Percentiles rank a stretch among this genome's conserved stretches.
Evolutionary conservation across 2,888 invertebrate species (phyloP).

Genomic region (Hofmannophila pseudospretella): DNA sequence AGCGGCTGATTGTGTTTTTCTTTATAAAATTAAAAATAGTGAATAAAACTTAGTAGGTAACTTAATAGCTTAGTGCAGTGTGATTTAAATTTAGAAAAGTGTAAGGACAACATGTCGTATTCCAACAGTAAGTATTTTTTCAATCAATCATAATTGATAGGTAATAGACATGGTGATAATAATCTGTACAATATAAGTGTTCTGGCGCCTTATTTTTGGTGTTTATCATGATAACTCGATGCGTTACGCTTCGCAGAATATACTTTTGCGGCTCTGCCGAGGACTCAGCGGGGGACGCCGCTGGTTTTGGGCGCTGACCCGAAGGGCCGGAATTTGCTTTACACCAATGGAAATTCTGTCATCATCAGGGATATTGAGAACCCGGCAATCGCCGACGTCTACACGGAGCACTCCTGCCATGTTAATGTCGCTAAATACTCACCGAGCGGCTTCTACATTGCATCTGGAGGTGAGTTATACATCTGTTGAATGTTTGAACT

Average conservation of each 20-base stretch:
- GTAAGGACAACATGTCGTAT: slow-evolving; percentile 60
- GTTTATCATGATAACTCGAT: slow-evolving; percentile 5
- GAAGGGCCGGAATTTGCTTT: slow-evolving; percentile 97
- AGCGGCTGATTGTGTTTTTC: slow-evolving; percentile 69
- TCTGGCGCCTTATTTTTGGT: background rate
- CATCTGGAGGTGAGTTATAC: slow-evolving; percentile 90
- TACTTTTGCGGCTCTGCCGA: slow-evolving; percentile 95
- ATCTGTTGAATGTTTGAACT: too few species aligned
- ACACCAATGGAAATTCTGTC: slow-evolving; percentile 98
- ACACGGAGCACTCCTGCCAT: slow-evolving; percentile 97
- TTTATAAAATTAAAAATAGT: slow-evolving; percentile 58
- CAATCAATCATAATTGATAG: slow-evolving; percentile 8
- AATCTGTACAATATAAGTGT: background rate
- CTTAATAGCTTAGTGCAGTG: slow-evolving; percentile 35
- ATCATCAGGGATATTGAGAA: slow-evolving; percentile 98
- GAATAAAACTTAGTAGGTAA: slow-evolving; percentile 36
- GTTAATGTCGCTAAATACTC: slow-evolving; percentile 99
- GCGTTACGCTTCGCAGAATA: slow-evolving; percentile 79
- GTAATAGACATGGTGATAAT: slow-evolving; percentile 4
- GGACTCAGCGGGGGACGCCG: slow-evolving; percentile 95
- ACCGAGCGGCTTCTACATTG: slow-evolving; percentile 98
- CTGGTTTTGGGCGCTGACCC: slow-evolving; percentile 97
- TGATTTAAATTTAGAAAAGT: slow-evolving; percentile 49
- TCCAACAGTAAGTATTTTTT: slow-evolving; percentile 64
- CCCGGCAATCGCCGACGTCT: slow-evolving; percentile 95